These are phyloP conservation scores for Andrena fulva DNA, from an alignment of 2,888 invertebrate species.

Conservation along the genomic window DNA sequence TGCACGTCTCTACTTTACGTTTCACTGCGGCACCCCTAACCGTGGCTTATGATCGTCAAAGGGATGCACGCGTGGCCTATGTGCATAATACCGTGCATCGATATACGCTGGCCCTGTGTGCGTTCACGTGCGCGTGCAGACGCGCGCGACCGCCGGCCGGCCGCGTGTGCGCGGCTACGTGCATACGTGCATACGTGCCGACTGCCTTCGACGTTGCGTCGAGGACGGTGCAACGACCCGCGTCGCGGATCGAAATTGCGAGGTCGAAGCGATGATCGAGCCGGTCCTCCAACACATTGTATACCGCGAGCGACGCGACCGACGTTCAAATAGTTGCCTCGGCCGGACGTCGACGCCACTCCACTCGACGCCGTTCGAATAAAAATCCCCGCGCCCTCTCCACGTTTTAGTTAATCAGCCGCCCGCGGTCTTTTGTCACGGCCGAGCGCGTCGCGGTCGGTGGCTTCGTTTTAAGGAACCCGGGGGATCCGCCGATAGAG, in stretches of 20 bases:
- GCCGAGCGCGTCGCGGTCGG: slow-evolving; percentile 7
- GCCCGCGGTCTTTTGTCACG: slow-evolving; percentile 42
- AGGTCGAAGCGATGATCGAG: slow-evolving; percentile 72
- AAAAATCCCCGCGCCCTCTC: slow-evolving; percentile 47
- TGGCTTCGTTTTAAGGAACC: background rate
- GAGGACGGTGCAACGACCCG: slow-evolving; percentile 70
- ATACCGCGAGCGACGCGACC: slow-evolving; percentile 56
- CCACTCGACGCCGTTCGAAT: slow-evolving; percentile 54
- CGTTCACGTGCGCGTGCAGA: background rate
- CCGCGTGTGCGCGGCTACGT: slow-evolving; percentile 6
- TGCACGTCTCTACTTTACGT: slow-evolving; percentile 64
- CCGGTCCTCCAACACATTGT: slow-evolving; percentile 60
- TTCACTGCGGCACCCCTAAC: slow-evolving; percentile 74
- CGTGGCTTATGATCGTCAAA: slow-evolving; percentile 76
- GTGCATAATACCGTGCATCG: slow-evolving; percentile 73
- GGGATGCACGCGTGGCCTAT: slow-evolving; percentile 75
- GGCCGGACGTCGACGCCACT: slow-evolving; percentile 60
- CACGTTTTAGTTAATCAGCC: slow-evolving; percentile 53
- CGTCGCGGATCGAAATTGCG: slow-evolving; percentile 73
- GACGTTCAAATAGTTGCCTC: slow-evolving; percentile 64
- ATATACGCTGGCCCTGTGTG: slow-evolving; percentile 44
- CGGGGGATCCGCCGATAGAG: background rate
- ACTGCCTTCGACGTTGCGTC: slow-evolving; percentile 70
- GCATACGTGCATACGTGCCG: slow-evolving; percentile 40
- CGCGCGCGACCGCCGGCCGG: background rate